Base-by-base conservation (phyloP, 2,888 invertebrate species). In the Xestia sexstrigata region DNA sequence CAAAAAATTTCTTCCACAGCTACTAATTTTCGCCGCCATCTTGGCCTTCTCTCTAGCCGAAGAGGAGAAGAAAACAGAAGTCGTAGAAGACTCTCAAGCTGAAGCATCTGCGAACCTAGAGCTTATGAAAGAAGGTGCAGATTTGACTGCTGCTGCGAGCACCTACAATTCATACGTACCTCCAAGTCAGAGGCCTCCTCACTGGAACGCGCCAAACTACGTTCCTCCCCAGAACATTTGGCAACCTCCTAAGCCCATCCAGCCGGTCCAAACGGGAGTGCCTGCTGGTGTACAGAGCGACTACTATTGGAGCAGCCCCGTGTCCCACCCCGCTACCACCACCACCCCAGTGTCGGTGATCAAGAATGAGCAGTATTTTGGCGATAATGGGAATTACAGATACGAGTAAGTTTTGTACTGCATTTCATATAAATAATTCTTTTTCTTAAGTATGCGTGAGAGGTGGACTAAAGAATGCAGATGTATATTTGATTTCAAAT, bases 301-400 rank as follows among this genome's bases (percentile, higher is more conserved):
- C 74, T 89, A 91, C 65, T 90, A 91, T 6, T 92, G 89, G 88
- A 86, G 58, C 52, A 83, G 87, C 1, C 90, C 90, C 1, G 72
- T 88, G 60, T 77, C 89, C 70, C 83, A 87, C 47, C 60, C 85
- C 42, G 70, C 91, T 2, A 81, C 90, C 0, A 93, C 93, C 2
- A 95, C 96, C 1, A 92, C 95, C 1, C 92, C 93, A 0, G 90
- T 93, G 13, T 81, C 96, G 2, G 93, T 97, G 62, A 94, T 97
- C 89, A 96, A 96, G 90, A 96, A 97, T 85, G 96, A 95, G 76
- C 95, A 95, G 77, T 91, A 86, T 60, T 91, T 90, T 67, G 96
- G 96, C 69, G 95, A 95, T 23, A 95, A 97, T 81, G 97, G 97
- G 79, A 93, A 95, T 88, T 97, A 97, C 90, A 96, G 94, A 93